A percentile compares a stretch with the other conserved stretches of the same genome.
phyloP scores from a whole-genome alignment of 2,888 invertebrate species.

The Noctua janthina region DNA sequence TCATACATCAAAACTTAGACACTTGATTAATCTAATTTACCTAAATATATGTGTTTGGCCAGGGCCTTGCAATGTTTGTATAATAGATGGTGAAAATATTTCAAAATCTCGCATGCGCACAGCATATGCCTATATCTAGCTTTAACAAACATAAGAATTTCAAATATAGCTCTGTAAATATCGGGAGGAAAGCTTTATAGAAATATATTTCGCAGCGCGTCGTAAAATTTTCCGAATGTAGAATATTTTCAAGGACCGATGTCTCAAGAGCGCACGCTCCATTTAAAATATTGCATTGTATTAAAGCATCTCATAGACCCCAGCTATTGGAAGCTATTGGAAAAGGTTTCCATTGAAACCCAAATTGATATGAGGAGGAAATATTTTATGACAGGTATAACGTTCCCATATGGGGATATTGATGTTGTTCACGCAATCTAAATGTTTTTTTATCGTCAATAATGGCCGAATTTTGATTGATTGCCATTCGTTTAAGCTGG shows the following conservation, averaged over 20 bases:
- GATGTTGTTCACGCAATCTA: slow-evolving; percentile 40
- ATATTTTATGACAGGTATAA: slow-evolving; percentile 45
- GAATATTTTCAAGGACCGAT: slow-evolving; percentile 41
- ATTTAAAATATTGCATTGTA: slow-evolving; percentile 55
- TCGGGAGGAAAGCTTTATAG: slow-evolving; percentile 14
- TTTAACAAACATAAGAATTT: slow-evolving; percentile 12
- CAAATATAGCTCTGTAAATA: slow-evolving; percentile 20
- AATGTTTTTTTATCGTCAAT: slow-evolving; percentile 38
- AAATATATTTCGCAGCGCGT: slow-evolving; percentile 29
- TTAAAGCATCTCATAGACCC: slow-evolving; percentile 30
- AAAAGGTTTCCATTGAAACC: slow-evolving; percentile 42
- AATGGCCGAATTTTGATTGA: slow-evolving; percentile 53
- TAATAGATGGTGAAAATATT: background rate
- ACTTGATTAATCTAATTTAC: background rate
- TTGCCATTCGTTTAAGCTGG: slow-evolving; percentile 34
- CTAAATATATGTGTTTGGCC: background rate
- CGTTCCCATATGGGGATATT: slow-evolving; percentile 47
- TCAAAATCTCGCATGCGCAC: background rate
- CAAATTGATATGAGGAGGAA: slow-evolving; percentile 40
- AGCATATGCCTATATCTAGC: background rate
- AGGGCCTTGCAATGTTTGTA: background rate
- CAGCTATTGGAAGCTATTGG: slow-evolving; percentile 9
- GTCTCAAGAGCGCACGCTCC: slow-evolving; percentile 21
- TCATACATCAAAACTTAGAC: background rate
- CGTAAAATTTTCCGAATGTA: slow-evolving; percentile 29